A percentile compares a stretch with the other conserved stretches of the same genome.
Conservation (phyloP, 2,797 vertebrate genomes). For the Zalophus californianus region DNA sequence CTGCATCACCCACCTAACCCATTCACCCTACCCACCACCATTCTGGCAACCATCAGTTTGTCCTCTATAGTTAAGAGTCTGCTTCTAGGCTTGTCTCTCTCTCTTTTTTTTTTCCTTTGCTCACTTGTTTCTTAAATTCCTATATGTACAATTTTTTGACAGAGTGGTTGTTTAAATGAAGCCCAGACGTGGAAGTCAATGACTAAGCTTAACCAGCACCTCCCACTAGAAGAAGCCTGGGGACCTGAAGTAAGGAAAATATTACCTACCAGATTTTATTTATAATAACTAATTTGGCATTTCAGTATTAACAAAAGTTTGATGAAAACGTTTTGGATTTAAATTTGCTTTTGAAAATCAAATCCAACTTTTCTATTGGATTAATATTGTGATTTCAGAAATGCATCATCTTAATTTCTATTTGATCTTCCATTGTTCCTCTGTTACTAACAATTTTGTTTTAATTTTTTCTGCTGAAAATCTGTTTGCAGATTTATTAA, state of each 20-base stretch:
- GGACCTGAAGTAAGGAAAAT: constrained; percentile 76
- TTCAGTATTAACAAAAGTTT: background rate
- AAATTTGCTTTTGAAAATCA: constrained; percentile 3
- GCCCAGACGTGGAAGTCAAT: constrained; percentile 74
- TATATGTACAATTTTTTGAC: background rate
- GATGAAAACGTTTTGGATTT: background rate
- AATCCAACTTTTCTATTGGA: constrained; percentile 11
- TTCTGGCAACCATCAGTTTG: background rate
- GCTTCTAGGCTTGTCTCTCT: background rate
- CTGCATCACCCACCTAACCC: background rate
- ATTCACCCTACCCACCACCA: background rate
- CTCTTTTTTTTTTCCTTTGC: background rate
- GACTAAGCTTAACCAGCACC: background rate
- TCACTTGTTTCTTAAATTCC: background rate
- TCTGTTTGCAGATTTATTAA: background rate
- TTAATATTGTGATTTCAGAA: background rate
- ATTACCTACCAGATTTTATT: background rate
- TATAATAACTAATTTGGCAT: background rate
- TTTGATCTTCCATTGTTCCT: background rate
- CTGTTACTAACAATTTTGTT: background rate
- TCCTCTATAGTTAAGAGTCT: background rate
- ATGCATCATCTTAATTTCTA: background rate
- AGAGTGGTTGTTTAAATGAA: constrained; percentile 77
- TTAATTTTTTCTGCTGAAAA: constrained; percentile 43
- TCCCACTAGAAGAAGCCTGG: constrained; percentile 60